Evolutionary conservation across 1,140 invertebrate genomes (phyloP).

Genomic region (Thaumetopoea pityocampa): DNA sequence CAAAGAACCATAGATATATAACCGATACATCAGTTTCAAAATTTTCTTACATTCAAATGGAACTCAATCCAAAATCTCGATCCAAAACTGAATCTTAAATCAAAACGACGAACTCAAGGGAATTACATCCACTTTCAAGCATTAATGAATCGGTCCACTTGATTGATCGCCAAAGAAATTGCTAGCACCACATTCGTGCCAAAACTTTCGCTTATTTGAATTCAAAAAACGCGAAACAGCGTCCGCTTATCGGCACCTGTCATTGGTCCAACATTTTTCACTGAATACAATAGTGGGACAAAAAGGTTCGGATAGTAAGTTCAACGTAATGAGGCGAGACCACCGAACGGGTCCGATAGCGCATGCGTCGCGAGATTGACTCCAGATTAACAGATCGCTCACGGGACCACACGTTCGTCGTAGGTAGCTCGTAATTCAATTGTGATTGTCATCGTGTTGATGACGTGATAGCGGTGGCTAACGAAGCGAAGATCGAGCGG

Average conservation of each 20-base stretch:
- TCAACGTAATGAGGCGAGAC: constrained; percentile 65
- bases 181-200: constrained; percentile 34
- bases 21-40: too few species aligned
- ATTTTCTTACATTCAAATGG: too few species aligned
- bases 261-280: constrained; percentile 63
- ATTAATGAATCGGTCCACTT: constrained; percentile 35
- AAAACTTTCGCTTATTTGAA: constrained; percentile 28
- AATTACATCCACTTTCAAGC: constrained; percentile 23
- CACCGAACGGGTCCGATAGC: constrained; percentile 55
- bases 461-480: constrained; percentile 57
- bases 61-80: too few species aligned
- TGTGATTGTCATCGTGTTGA: constrained; percentile 69
- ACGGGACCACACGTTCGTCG: constrained; percentile 64
- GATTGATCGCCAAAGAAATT: constrained; percentile 42
- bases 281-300: constrained; percentile 55
- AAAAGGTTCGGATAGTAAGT: constrained; percentile 38
- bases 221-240: constrained; percentile 23
- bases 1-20: too few species aligned
- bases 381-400: constrained; percentile 62
- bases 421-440: constrained; percentile 72
- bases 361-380: constrained; percentile 56
- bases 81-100: constrained; percentile 6
- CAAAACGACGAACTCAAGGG: constrained; percentile 14
- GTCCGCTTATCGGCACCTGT: constrained; percentile 58
- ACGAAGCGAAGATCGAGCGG: constrained; percentile 60